Conservation (phyloP, 2,888 invertebrate species). For the Yponomeuta evonymella region DNA sequence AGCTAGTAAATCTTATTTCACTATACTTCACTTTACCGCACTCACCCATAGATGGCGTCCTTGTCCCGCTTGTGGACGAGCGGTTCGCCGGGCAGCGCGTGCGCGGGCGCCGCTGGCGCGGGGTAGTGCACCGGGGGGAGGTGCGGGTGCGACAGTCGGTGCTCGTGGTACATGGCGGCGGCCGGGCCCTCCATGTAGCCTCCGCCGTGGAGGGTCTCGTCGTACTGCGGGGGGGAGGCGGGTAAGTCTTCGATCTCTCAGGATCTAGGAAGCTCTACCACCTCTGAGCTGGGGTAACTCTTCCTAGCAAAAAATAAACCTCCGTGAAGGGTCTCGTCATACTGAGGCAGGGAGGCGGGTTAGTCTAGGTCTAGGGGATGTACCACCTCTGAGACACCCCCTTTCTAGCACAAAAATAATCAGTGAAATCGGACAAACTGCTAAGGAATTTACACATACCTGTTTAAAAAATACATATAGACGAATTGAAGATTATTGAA, state of each 20-base stretch:
- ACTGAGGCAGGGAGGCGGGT: slow-evolving; percentile 77
- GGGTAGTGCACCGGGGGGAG: slow-evolving; percentile 84
- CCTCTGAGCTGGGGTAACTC: no score
- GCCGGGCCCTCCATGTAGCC: slow-evolving; percentile 88
- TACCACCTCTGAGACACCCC: no score
- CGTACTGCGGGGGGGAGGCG: slow-evolving; percentile 83
- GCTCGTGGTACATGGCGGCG: slow-evolving; percentile 84
- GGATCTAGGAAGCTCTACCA: not conserved
- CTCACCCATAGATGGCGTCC: slow-evolving; percentile 99
- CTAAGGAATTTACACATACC: no score
- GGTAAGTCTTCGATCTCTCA: not conserved
- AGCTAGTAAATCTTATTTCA: not conserved
- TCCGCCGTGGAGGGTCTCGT: slow-evolving; percentile 90
- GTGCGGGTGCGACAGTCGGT: slow-evolving; percentile 87
- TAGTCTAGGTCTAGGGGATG: not conserved
- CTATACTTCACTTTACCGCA: slow-evolving; percentile 29
- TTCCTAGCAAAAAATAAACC: slow-evolving; percentile 54
- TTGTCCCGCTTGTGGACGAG: slow-evolving; percentile 98
- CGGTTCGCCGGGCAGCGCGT: slow-evolving; percentile 90
- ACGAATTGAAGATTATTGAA: no score
- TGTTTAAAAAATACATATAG: no score
- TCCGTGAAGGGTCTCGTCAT: slow-evolving; percentile 94
- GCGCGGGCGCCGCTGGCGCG: slow-evolving; percentile 90
- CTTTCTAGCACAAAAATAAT: no score
- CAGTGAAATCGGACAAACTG: no score